A percentile compares a stretch with the other conserved stretches of the same genome.
phyloP scores from a whole-genome alignment of 2,797 vertebrate species.

The Cebuella pygmaea region DNA sequence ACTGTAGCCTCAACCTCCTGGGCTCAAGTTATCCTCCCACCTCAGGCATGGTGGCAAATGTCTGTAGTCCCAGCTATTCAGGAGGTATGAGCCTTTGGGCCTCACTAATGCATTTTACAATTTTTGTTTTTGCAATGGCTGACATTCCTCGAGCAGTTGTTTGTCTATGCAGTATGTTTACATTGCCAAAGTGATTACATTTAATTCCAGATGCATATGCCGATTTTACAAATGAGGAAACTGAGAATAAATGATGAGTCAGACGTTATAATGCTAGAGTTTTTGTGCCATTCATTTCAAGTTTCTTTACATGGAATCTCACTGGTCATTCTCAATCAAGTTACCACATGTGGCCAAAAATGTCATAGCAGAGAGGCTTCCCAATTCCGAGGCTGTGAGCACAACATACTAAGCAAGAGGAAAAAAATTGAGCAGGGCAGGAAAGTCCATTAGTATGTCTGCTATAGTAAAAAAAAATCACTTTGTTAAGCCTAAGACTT shows the following conservation, averaged over 20 bases:
- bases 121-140: background rate
- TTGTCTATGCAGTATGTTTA: background rate
- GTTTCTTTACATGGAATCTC: background rate
- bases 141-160: background rate
- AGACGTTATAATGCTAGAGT: background rate
- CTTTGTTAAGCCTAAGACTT: background rate
- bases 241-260: background rate
- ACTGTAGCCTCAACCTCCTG: background rate
- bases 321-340: background rate
- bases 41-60: background rate
- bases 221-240: background rate
- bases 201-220: background rate
- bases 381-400: background rate
- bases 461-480: background rate
- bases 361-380: background rate
- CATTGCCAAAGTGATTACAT: background rate
- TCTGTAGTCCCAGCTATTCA: background rate
- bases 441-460: background rate
- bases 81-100: background rate
- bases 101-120: background rate
- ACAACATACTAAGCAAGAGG: background rate
- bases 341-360: background rate
- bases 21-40: background rate
- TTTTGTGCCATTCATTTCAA: background rate
- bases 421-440: background rate